A percentile compares a stretch with the other conserved stretches of the same genome.
Evolutionary conservation across 2,888 invertebrate species (phyloP).

Genomic region (Aelia acuminata): DNA sequence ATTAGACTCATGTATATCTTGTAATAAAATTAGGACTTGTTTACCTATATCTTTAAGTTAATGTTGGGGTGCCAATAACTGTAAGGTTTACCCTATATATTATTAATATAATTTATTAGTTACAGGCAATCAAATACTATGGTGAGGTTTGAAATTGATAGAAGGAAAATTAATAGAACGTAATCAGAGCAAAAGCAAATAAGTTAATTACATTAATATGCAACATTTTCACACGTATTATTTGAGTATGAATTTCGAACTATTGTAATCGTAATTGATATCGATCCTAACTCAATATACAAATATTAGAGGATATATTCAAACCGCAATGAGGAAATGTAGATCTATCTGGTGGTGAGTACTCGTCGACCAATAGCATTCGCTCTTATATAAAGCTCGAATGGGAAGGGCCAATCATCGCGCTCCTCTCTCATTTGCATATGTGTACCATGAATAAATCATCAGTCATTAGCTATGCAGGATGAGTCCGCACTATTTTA

Average conservation of each 20-base stretch:
- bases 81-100: no score
- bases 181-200: no score
- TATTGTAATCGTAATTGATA: neutral
- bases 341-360: neutral
- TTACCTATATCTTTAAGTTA: no score
- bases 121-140: no score
- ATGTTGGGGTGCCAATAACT: no score
- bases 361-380: neutral
- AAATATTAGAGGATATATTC: neutral
- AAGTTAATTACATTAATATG: no score
- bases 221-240: neutral
- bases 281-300: neutral
- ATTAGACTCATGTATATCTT: no score
- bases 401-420: constrained; percentile 5
- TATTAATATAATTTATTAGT: no score
- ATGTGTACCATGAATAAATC: constrained; percentile 42
- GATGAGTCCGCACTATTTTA: constrained; percentile 30
- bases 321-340: neutral
- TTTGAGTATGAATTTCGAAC: neutral
- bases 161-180: no score
- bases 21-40: no score
- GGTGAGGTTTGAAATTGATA: no score
- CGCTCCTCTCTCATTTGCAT: constrained; percentile 11
- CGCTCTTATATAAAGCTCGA: neutral
- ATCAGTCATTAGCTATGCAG: constrained; percentile 33